phyloP scores from a whole-genome alignment of 2,113 vertebrate species.

The Bothrops jararaca region DNA sequence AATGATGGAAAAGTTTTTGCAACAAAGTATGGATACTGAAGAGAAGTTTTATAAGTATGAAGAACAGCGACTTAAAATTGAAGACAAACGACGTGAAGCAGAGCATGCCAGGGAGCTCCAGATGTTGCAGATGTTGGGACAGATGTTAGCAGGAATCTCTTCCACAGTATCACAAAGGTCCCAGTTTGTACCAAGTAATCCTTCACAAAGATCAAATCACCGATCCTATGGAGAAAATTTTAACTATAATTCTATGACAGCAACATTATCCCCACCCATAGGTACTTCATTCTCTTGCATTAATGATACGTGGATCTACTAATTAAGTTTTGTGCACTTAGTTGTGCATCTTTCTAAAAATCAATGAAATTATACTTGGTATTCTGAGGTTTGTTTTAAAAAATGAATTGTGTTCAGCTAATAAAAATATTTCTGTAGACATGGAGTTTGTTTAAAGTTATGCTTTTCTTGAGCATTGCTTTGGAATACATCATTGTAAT shows the following conservation, averaged over 20 bases:
- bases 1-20: conserved; percentile 87
- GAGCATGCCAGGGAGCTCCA: conserved; percentile 85
- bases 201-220: conserved; percentile 61
- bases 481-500: conserved; percentile 3
- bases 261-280: conserved; percentile 73
- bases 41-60: conserved; percentile 84
- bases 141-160: conserved; percentile 83
- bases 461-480: not conserved
- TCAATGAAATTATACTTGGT: conserved; percentile 40
- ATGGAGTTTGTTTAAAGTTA: not conserved
- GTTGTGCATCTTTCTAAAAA: conserved; percentile 42
- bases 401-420: conserved; percentile 1
- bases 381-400: conserved; percentile 43
- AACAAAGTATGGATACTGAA: conserved; percentile 83
- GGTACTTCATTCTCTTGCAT: conserved; percentile 70
- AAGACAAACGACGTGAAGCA: conserved; percentile 81
- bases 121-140: conserved; percentile 89
- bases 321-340: conserved; percentile 36
- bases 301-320: conserved; percentile 34
- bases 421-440: not conserved
- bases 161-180: conserved; percentile 63
- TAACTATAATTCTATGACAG: conserved; percentile 70
- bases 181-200: conserved; percentile 55
- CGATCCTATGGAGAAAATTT: conserved; percentile 66
- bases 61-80: conserved; percentile 83